Evolutionary conservation across 2,113 vertebrate genomes (phyloP), one percentile per base, ranked within the genome.

Genomic region (Elephantulus edwardii): DNA sequence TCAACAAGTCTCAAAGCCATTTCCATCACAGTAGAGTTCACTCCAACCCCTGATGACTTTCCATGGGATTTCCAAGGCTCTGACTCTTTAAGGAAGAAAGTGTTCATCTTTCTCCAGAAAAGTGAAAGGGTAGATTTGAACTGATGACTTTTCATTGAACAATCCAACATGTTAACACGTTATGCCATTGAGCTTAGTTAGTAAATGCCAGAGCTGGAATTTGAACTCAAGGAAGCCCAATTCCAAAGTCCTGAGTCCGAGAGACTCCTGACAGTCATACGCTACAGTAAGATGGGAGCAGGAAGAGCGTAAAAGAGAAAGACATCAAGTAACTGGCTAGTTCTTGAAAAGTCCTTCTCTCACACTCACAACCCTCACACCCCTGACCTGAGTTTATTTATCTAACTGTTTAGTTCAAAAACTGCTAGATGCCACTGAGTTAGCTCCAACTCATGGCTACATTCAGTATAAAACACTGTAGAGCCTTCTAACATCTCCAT

Each of bases 221-320:
- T 4, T 30, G 28, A 77, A 44, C 44, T 42, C 38, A 2, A 2
- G 17, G 54, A 3, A n/a, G 22, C 8, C 38, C 10, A 11, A 50
- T 50, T 38, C 52, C 30, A 28, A 46, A 19, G 33, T 42, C 13
- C 19, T 5, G 5, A 33, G 52, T 19, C 56, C 38, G 5, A 30
- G 42, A 77, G 54, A n/a, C 52, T n/a, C 58, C 6, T 3, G 1
- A 17, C 4, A 24, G 58, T n/a, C 35, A 12, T 6, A 13, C 46
- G 12, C 3, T 54, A 35, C 3, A 52, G 24, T 4, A 40, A 3
- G 6, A 6, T 0, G 26, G 46, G 3, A 6, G 28, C 38, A n/a
- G 83, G 20, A 35, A 68, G 82, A 35, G 1, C 38, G 3, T 2
- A 12, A 28, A n/a, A 3, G 35, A 26, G 22, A 33, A 17, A 24